phyloP scores from a whole-genome alignment of 1,140 invertebrate species.

The Agrypnia vestita region DNA sequence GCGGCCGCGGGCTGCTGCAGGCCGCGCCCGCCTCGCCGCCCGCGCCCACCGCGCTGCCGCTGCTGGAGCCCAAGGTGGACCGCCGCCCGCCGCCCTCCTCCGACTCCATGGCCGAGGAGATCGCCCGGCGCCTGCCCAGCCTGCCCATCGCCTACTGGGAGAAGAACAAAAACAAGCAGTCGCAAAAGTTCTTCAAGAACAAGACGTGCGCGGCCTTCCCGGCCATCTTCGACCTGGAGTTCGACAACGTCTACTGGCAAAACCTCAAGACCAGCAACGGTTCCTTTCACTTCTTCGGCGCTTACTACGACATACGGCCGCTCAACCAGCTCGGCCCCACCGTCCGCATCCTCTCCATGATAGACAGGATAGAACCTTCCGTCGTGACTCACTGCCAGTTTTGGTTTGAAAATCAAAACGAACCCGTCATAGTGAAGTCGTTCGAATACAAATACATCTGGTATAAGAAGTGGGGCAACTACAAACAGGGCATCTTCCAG shows the following conservation, averaged over 20 bases:
- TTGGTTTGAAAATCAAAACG: slow-evolving; percentile 90
- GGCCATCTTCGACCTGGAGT: slow-evolving; percentile 89
- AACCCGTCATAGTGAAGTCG: slow-evolving; percentile 84
- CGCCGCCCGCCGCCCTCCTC: slow-evolving; percentile 80
- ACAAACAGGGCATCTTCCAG: slow-evolving; percentile 92
- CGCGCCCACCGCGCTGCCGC: slow-evolving; percentile 66
- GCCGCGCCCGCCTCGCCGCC: slow-evolving; percentile 64
- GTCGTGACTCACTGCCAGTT: slow-evolving; percentile 90
- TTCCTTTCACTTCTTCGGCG: slow-evolving; percentile 91
- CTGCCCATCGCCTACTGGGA: slow-evolving; percentile 89
- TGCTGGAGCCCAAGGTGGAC: slow-evolving; percentile 77
- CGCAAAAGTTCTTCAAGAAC: slow-evolving; percentile 79
- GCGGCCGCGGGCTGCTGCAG: slow-evolving; percentile 64
- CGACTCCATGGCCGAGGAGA: slow-evolving; percentile 83
- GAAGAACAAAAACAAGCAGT: slow-evolving; percentile 82
- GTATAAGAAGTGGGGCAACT: slow-evolving; percentile 96
- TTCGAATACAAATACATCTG: slow-evolving; percentile 95
- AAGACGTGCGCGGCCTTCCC: slow-evolving; percentile 87
- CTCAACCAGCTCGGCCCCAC: slow-evolving; percentile 85
- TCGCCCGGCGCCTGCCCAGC: slow-evolving; percentile 83
- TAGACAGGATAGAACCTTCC: slow-evolving; percentile 89
- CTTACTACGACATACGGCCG: slow-evolving; percentile 89
- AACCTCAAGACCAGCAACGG: slow-evolving; percentile 85
- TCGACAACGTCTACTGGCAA: slow-evolving; percentile 95
- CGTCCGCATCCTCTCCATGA: slow-evolving; percentile 91